Percentiles rank a stretch among this genome's conserved stretches.
Conservation (phyloP, 2,797 vertebrate genomes). For the Brotogeris chrysoptera region DNA sequence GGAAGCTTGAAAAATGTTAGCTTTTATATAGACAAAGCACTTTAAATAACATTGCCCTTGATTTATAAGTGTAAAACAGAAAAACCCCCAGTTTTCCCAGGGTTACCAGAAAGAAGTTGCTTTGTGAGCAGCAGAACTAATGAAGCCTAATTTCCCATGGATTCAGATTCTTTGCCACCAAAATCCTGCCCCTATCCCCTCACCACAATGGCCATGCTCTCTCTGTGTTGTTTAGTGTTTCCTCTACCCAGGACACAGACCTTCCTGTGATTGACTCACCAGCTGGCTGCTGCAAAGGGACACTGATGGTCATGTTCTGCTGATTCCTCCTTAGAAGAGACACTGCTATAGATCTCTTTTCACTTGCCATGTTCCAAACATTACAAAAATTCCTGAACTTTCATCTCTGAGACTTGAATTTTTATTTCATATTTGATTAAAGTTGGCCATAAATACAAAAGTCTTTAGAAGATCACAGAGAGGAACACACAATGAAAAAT, state of each 20-base stretch:
- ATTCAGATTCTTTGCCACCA: not conserved
- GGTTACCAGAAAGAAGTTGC: not conserved
- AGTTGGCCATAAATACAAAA: not conserved
- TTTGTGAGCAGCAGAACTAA: conserved; percentile 28
- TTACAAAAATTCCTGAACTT: not conserved
- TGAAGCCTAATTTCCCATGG: not conserved
- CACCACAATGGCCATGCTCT: not conserved
- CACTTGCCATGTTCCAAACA: not conserved
- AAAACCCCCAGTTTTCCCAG: not conserved
- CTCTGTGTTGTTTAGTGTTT: not conserved
- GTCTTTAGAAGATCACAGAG: not conserved
- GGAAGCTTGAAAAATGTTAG: not conserved
- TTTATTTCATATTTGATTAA: not conserved
- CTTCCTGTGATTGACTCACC: not conserved
- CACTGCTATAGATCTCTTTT: not conserved
- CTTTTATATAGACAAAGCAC: not conserved
- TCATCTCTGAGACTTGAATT: not conserved
- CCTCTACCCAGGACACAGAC: not conserved
- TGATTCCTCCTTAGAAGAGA: not conserved
- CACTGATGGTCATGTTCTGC: not conserved
- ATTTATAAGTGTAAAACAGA: not conserved
- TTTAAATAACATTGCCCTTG: not conserved
- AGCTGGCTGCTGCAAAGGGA: not conserved
- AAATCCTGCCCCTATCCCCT: not conserved
- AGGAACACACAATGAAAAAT: not conserved